Conservation (phyloP, 2,797 vertebrate genomes). For the Myoxocephalus aenaeus region DNA sequence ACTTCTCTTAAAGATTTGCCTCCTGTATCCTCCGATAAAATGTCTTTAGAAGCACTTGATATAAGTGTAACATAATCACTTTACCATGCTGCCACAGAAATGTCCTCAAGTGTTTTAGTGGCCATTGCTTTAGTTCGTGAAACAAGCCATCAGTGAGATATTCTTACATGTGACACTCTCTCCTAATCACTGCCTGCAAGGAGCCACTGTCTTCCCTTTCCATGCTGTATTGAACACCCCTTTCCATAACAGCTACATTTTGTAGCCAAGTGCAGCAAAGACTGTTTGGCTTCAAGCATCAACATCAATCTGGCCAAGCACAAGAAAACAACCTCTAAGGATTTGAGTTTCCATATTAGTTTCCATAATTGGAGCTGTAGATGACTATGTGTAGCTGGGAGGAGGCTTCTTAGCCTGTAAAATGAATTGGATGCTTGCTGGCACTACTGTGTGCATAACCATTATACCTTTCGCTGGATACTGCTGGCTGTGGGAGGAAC, state of each 20-base stretch:
- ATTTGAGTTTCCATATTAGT: conserved; percentile 63
- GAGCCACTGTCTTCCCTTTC: conserved; percentile 19
- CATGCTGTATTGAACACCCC: conserved; percentile 13
- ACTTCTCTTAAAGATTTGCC: conserved; percentile 39
- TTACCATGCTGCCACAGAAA: neutral
- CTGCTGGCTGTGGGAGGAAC: conserved; percentile 60
- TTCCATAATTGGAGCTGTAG: conserved; percentile 61
- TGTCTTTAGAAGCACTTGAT: neutral
- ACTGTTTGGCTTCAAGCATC: conserved; percentile 35
- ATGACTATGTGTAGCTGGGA: conserved; percentile 51
- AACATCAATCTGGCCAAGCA: conserved; percentile 32
- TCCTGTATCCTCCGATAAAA: conserved; percentile 10
- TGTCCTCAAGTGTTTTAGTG: conserved; percentile 8
- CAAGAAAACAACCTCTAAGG: conserved; percentile 54
- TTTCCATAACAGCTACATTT: conserved; percentile 27
- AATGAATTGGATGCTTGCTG: conserved; percentile 54
- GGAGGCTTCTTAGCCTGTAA: conserved; percentile 54
- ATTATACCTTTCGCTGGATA: conserved; percentile 43
- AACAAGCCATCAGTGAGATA: conserved; percentile 9
- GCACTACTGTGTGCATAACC: conserved; percentile 49
- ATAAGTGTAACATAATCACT: conserved; percentile 1
- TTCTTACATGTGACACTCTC: conserved; percentile 5
- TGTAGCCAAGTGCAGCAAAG: conserved; percentile 39
- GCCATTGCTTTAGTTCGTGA: conserved; percentile 8
- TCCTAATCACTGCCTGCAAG: conserved; percentile 8